These are phyloP conservation scores for Erebia palarica DNA, from an alignment of 2,888 invertebrate genomes.

Conservation along the genomic window DNA sequence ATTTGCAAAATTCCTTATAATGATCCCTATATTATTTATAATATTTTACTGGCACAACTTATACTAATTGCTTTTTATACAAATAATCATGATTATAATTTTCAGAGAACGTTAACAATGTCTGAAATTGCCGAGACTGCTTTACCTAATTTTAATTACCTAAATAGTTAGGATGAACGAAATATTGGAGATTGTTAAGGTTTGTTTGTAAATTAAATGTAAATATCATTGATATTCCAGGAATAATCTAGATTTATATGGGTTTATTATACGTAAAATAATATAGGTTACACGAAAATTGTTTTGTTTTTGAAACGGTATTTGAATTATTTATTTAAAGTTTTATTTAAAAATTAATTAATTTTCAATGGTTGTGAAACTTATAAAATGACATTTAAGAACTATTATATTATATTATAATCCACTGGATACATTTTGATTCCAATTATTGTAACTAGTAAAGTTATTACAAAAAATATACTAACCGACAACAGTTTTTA, in stretches of 20 bases:
- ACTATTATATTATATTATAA: slow-evolving; percentile 28
- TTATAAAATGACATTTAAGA: slow-evolving; percentile 47
- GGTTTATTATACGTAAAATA: slow-evolving; percentile 44
- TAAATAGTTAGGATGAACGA: slow-evolving; percentile 55
- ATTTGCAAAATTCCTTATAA: not conserved
- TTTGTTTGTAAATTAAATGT: slow-evolving; percentile 56
- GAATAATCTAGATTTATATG: slow-evolving; percentile 42
- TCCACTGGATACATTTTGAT: slow-evolving; percentile 34
- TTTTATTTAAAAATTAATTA: slow-evolving; percentile 41
- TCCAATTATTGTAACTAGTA: slow-evolving; percentile 27
- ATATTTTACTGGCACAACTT: not conserved
- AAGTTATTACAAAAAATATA: slow-evolving; percentile 13
- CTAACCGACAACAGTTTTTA: slow-evolving; percentile 22
- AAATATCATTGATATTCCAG: slow-evolving; percentile 51
- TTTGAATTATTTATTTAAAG: slow-evolving; percentile 17
- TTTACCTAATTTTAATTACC: slow-evolving; percentile 44
- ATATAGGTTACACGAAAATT: slow-evolving; percentile 20
- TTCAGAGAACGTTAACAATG: slow-evolving; percentile 23
- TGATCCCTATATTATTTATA: not conserved
- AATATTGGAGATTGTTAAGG: slow-evolving; percentile 53
- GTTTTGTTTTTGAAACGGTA: slow-evolving; percentile 23
- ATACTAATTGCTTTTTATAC: slow-evolving; percentile 5
- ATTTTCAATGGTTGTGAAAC: slow-evolving; percentile 66
- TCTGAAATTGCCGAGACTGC: slow-evolving; percentile 41
- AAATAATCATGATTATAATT: slow-evolving; percentile 14